Evolutionary conservation across 2,113 vertebrate genomes (phyloP).

Genomic region (Abramis brama): DNA sequence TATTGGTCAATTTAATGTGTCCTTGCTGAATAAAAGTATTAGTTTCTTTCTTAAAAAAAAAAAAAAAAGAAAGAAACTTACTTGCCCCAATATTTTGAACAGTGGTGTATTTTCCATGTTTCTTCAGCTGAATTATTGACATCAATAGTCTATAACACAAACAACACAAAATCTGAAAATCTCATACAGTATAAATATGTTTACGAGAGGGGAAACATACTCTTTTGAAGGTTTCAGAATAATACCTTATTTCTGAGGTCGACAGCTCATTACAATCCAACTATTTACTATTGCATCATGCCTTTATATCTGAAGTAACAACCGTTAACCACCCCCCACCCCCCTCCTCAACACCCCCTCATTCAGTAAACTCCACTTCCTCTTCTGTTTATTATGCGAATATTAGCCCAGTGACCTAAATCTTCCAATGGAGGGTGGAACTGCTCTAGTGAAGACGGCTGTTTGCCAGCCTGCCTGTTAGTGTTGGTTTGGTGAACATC

Average conservation of each 20-base stretch:
- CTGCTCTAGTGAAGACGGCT: slow-evolving; percentile 27
- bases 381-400: slow-evolving; percentile 23
- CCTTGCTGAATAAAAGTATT: background rate
- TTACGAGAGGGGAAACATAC: background rate
- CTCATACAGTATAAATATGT: background rate
- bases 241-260: background rate
- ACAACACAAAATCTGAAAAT: background rate
- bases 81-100: background rate
- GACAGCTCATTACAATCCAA: slow-evolving; percentile 6
- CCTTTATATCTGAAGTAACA: slow-evolving; percentile 21
- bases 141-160: background rate
- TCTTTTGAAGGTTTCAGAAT: background rate
- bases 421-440: slow-evolving; percentile 24
- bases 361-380: background rate
- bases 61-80: background rate
- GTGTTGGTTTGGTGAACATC: slow-evolving; percentile 47
- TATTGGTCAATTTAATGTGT: background rate
- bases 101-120: background rate
- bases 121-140: background rate
- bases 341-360: background rate
- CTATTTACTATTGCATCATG: background rate
- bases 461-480: slow-evolving; percentile 58
- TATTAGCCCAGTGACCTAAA: slow-evolving; percentile 51
- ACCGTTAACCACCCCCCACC: background rate
- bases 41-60: background rate